A percentile compares a stretch with the other conserved stretches of the same genome.
These are phyloP conservation scores for Manis crassicaudata DNA, from an alignment of 2,797 vertebrate genomes.

Conservation along the genomic window DNA sequence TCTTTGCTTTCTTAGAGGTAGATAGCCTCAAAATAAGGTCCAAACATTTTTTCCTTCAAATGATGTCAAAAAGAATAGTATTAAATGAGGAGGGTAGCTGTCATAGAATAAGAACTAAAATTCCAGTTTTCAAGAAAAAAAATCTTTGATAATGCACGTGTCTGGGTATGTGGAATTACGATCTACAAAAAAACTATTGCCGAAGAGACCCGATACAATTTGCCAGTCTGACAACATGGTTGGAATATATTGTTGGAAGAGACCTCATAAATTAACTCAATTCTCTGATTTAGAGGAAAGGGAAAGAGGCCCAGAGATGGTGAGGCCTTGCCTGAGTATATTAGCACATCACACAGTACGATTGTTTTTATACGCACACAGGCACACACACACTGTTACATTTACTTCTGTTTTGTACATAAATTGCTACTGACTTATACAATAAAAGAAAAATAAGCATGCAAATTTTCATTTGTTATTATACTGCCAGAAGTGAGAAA, in stretches of 20 bases:
- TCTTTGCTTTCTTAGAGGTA: slow-evolving; percentile 38
- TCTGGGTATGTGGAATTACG: neutral
- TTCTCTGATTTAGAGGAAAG: slow-evolving; percentile 11
- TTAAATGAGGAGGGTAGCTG: neutral
- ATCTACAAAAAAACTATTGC: neutral
- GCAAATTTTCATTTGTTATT: neutral
- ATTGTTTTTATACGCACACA: neutral
- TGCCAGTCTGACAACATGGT: neutral
- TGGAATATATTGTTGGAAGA: neutral
- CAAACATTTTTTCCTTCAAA: slow-evolving; percentile 15
- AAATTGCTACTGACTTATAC: neutral
- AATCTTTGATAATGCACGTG: neutral
- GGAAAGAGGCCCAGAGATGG: neutral
- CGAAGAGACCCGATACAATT: neutral
- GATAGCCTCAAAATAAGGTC: slow-evolving; percentile 43
- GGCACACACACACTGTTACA: neutral
- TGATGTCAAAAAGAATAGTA: neutral
- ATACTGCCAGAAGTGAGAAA: neutral
- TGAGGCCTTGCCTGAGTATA: neutral
- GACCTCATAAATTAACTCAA: neutral
- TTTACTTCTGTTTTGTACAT: neutral
- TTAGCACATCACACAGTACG: neutral
- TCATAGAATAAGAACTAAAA: slow-evolving; percentile 26
- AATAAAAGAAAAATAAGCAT: neutral
- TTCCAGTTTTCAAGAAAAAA: neutral